Evolutionary conservation across 2,888 invertebrate species (phyloP), one percentile per base, ranked within the genome.

Genomic region (Choreutis nemorana): DNA sequence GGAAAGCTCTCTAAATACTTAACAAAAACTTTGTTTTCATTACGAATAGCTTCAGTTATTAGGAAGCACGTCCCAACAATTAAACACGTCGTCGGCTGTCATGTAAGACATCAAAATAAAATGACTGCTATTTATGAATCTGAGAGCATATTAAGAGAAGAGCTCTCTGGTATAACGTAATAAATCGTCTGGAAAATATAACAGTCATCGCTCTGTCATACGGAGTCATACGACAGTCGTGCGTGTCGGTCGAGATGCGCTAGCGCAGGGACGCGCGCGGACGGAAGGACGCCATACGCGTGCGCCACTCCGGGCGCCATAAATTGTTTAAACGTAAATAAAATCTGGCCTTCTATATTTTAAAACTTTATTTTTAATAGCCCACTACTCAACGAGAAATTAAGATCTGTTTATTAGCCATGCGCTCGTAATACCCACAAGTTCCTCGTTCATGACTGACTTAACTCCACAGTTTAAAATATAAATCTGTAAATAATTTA

Each of bases 181-280:
- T 78, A 78, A 78, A 78, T 78, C 67, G 78, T 73, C 68, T 77
- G 70, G 72, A 72, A 73, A 72, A 75, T 78, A 78, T 78, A 78
- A 71, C 72, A 50, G 57, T 78, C 77, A 72, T 48, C 77, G 55
- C 61, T 57, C 51, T 67, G 75, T 78, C 78, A 78, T 78, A 73
- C 55, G 56, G n/a, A n/a, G n/a, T n/a, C n/a, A n/a, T n/a, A n/a
- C n/a, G n/a, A n/a, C n/a, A n/a, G n/a, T n/a, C n/a, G n/a, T n/a
- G n/a, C 59, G 46, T 54, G 60, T 58, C 56, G 54, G 37, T 34
- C 36, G 48, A n/a, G n/a, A 47, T 45, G 56, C 52, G 50, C 48
- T 39, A 40, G 51, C 51, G 48, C 48, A 33, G 30, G 26, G 24
- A 43, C 28, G 31, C 36, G n/a, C 26, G 48, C 35, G 40, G n/a